Evolutionary conservation across 1,140 invertebrate genomes (phyloP).

Genomic region (Eriosoma lanigerum): DNA sequence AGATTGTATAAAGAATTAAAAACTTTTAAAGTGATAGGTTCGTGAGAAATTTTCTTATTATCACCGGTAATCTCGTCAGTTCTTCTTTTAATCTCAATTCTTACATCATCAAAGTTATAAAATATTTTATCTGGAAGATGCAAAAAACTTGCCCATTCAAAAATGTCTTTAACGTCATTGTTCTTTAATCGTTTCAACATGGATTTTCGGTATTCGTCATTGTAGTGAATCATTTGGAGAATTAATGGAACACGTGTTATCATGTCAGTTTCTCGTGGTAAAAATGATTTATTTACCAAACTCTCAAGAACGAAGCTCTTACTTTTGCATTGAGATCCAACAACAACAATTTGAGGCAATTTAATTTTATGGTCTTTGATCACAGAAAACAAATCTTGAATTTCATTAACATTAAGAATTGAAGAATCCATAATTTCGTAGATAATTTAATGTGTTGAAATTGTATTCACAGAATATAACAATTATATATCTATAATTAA

Average conservation of each 20-base stretch:
- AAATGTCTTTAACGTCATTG: slow-evolving; percentile 58
- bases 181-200: slow-evolving; percentile 54
- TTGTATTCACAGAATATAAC: too few species aligned
- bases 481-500: too few species aligned
- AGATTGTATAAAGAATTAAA: slow-evolving; percentile 80
- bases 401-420: slow-evolving; percentile 50
- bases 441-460: too few species aligned
- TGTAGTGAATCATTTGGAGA: slow-evolving; percentile 47
- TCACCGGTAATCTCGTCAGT: slow-evolving; percentile 69
- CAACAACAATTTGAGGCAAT: slow-evolving; percentile 54
- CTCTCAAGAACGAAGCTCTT: slow-evolving; percentile 55
- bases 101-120: slow-evolving; percentile 68
- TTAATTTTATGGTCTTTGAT: slow-evolving; percentile 33
- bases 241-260: slow-evolving; percentile 53
- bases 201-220: background rate
- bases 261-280: slow-evolving; percentile 46
- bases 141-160: slow-evolving; percentile 75
- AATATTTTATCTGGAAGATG: slow-evolving; percentile 71
- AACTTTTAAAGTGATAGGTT: slow-evolving; percentile 72
- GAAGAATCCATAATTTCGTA: slow-evolving; percentile 51
- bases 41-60: slow-evolving; percentile 72
- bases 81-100: slow-evolving; percentile 74
- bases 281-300: slow-evolving; percentile 35
- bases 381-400: slow-evolving; percentile 53
- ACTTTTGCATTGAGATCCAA: slow-evolving; percentile 59